Evolutionary conservation across 2,888 invertebrate species (phyloP).

Genomic region (Eueremaeus valkanovi): DNA sequence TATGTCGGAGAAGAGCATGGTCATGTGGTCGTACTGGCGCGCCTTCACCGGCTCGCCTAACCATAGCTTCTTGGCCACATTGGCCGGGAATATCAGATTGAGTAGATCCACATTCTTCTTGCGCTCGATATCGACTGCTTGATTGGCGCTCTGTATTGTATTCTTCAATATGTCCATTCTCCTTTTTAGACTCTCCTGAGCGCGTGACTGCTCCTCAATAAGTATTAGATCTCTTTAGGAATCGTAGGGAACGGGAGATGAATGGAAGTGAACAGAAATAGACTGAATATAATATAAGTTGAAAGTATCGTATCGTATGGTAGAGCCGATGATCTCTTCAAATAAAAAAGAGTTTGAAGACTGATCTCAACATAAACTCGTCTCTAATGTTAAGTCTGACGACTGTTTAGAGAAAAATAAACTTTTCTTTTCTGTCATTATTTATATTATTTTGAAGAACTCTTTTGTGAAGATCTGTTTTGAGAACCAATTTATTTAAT

Average conservation of each 20-base stretch:
- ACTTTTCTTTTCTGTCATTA: no score
- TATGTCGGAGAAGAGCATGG: constrained; percentile 92
- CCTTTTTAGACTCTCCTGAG: constrained; percentile 79
- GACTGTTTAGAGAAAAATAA: no score
- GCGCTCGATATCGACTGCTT: constrained; percentile 84
- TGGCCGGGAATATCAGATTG: constrained; percentile 89
- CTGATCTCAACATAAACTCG: background rate
- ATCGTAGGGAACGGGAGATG: background rate
- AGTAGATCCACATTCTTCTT: constrained; percentile 91
- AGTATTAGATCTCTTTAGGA: constrained; percentile 74
- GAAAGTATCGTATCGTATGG: background rate
- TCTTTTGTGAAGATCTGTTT: no score
- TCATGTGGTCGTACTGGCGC: constrained; percentile 85
- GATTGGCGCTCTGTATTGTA: constrained; percentile 86
- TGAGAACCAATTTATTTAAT: no score
- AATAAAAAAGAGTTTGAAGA: background rate
- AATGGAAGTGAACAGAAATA: background rate
- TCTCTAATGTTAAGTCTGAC: no score
- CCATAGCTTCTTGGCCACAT: constrained; percentile 90
- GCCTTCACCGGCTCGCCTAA: constrained; percentile 86
- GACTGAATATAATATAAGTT: background rate
- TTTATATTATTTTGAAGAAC: no score
- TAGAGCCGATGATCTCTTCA: background rate
- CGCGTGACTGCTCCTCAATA: constrained; percentile 90
- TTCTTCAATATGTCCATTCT: constrained; percentile 92